Conservation (phyloP, 2,888 invertebrate species). For the Drosophila kokeensis region DNA sequence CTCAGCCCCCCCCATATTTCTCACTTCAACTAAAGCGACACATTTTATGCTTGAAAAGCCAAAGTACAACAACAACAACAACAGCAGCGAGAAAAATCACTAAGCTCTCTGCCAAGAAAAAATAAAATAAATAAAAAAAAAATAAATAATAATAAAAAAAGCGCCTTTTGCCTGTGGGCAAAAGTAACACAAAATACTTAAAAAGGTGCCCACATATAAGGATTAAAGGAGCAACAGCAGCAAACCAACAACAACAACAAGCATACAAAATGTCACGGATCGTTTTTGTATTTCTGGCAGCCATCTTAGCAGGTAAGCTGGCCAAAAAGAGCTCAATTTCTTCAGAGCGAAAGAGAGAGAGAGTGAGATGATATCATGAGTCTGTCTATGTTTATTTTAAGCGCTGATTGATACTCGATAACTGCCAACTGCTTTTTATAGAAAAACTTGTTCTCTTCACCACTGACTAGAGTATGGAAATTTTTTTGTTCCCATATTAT, state of each 20-base stretch:
- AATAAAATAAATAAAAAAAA: slow-evolving; percentile 29
- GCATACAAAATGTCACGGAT: slow-evolving; percentile 70
- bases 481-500: background rate
- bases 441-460: slow-evolving; percentile 13
- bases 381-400: slow-evolving; percentile 54
- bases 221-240: slow-evolving; percentile 43
- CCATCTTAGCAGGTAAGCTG: slow-evolving; percentile 82
- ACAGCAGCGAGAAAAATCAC: slow-evolving; percentile 42
- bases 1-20: slow-evolving; percentile 18
- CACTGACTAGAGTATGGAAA: slow-evolving; percentile 13
- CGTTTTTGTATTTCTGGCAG: slow-evolving; percentile 77
- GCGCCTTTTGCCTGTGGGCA: slow-evolving; percentile 42
- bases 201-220: slow-evolving; percentile 55
- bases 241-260: slow-evolving; percentile 23
- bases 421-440: background rate
- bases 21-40: slow-evolving; percentile 55
- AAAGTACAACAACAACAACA: slow-evolving; percentile 44
- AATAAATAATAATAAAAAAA: slow-evolving; percentile 42
- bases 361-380: slow-evolving; percentile 68
- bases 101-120: slow-evolving; percentile 61
- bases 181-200: slow-evolving; percentile 46
- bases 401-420: slow-evolving; percentile 56
- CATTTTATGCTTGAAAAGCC: slow-evolving; percentile 71
- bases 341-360: background rate
- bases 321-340: slow-evolving; percentile 11